phyloP scores from a whole-genome alignment of 37 sponge, comb jelly and placozoan species.

The Tethya wilhelma region DNA sequence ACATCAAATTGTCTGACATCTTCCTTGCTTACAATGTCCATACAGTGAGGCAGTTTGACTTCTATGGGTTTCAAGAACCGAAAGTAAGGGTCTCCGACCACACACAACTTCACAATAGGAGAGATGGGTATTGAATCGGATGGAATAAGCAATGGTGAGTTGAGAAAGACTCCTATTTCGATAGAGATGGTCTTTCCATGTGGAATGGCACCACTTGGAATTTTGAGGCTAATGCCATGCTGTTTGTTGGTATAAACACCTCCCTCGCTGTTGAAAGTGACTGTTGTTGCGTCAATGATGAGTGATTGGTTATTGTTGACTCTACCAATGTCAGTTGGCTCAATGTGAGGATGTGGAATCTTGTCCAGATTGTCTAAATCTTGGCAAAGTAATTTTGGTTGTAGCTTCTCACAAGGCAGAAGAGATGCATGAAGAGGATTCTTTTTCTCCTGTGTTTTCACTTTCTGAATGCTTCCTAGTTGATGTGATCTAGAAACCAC shows the following conservation, averaged over 20 bases:
- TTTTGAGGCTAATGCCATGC: constrained; percentile 1
- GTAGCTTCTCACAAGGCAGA: no score
- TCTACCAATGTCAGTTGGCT: no score
- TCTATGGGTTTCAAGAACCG: constrained; percentile 17
- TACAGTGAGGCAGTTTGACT: constrained; percentile 8
- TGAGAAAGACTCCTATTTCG: constrained; percentile 16
- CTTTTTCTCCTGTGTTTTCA: no score
- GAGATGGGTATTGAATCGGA: constrained; percentile 3
- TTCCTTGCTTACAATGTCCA: background rate
- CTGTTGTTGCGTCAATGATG: background rate
- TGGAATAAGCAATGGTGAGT: background rate
- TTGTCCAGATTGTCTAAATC: no score
- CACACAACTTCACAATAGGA: constrained; percentile 19
- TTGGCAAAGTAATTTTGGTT: no score
- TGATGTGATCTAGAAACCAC: no score
- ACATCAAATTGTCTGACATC: background rate
- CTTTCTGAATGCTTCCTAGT: no score
- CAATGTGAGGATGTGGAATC: background rate
- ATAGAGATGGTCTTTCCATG: background rate
- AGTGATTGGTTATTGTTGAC: background rate
- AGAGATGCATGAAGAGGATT: no score
- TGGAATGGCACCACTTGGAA: constrained; percentile 19
- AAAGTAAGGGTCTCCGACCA: background rate
- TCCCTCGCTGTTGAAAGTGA: constrained; percentile 9
- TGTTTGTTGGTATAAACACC: background rate